A percentile compares a stretch with the other conserved stretches of the same genome.
These are phyloP conservation scores for Takifugu ocellatus DNA, from an alignment of 2,797 vertebrate genomes.

Conservation along the genomic window DNA sequence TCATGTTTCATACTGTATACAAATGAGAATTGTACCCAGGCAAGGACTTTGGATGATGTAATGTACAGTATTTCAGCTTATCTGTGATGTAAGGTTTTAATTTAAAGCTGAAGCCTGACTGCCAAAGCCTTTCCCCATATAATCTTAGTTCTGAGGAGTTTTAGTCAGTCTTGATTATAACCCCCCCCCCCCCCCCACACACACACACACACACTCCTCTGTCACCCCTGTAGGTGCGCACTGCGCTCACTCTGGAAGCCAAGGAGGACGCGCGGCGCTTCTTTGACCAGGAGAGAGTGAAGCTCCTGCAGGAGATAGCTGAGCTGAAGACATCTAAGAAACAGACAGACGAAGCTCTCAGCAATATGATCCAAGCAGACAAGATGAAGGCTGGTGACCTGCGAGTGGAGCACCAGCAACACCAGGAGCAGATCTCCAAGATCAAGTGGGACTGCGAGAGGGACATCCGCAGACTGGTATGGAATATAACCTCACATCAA, in stretches of 20 bases:
- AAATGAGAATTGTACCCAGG: too few relatives aligned
- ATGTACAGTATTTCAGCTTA: neutral
- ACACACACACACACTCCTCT: neutral
- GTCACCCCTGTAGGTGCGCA: slow-evolving; percentile 72
- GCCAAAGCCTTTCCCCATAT: neutral
- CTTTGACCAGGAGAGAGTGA: slow-evolving; percentile 94
- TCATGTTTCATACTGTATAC: too few relatives aligned
- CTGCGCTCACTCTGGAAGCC: slow-evolving; percentile 90
- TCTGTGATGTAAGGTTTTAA: too few relatives aligned
- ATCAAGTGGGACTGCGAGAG: slow-evolving; percentile 98
- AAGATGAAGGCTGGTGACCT: slow-evolving; percentile 98
- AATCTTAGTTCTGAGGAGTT: neutral
- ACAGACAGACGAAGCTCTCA: slow-evolving; percentile 94
- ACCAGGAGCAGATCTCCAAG: slow-evolving; percentile 96
- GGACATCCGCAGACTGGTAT: slow-evolving; percentile 94
- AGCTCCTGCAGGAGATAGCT: slow-evolving; percentile 91
- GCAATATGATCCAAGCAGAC: slow-evolving; percentile 93
- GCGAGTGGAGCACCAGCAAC: slow-evolving; percentile 93
- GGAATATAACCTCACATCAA: neutral
- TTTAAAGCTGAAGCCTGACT: too few relatives aligned
- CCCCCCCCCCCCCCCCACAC: neutral
- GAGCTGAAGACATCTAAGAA: slow-evolving; percentile 91
- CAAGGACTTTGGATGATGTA: too few relatives aligned
- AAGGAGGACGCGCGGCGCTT: slow-evolving; percentile 95
- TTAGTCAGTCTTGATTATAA: neutral